Conservation (phyloP, 2,113 vertebrate genomes). For the Pygoscelis adeliae region DNA sequence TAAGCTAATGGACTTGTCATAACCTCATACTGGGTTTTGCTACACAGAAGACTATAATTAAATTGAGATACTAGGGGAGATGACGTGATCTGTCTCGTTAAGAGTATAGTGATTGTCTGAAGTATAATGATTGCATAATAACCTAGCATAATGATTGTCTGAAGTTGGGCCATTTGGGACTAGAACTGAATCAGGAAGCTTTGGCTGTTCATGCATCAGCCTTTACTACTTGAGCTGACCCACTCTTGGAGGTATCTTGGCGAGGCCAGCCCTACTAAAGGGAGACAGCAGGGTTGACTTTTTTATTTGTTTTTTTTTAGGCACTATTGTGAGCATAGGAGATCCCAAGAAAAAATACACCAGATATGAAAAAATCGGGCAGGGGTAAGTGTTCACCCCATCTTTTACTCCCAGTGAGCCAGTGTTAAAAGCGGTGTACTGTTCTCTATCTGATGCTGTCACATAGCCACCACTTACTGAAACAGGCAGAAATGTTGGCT, state of each 20-base stretch:
- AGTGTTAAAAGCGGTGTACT: background rate
- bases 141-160: background rate
- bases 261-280: background rate
- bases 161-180: background rate
- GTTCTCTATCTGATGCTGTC: background rate
- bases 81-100: background rate
- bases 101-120: background rate
- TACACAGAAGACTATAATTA: background rate
- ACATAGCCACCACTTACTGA: background rate
- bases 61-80: background rate
- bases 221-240: background rate
- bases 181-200: background rate
- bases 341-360: conserved; percentile 87
- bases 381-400: conserved; percentile 77
- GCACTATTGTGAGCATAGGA: conserved; percentile 86
- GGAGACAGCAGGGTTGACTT: background rate
- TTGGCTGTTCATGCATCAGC: background rate
- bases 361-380: conserved; percentile 85
- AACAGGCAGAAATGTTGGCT: background rate
- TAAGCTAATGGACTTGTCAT: background rate
- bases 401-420: background rate
- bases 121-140: too few species aligned
- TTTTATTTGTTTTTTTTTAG: conserved; percentile 42
- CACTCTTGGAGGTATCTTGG: background rate
- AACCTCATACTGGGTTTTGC: background rate